These are phyloP conservation scores for Cephus runcator DNA, from an alignment of 2,888 invertebrate genomes.

Conservation along the genomic window DNA sequence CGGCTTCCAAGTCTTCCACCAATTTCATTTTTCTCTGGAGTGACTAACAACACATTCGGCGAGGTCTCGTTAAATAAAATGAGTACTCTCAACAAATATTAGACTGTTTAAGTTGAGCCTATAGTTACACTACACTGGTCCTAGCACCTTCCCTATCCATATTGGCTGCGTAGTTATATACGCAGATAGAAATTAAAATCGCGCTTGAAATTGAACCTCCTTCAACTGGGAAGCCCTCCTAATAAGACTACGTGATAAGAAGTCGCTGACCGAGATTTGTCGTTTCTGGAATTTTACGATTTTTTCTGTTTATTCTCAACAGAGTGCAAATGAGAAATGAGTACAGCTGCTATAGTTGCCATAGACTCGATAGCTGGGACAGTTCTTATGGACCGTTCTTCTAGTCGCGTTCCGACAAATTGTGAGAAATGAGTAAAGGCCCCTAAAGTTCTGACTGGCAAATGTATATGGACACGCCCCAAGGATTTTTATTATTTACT, in stretches of 20 bases:
- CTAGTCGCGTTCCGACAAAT: not conserved
- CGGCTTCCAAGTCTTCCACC: no score
- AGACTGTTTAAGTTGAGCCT: not conserved
- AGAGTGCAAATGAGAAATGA: not conserved
- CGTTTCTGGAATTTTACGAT: slow-evolving; percentile 20
- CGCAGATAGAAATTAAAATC: no score
- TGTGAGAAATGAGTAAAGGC: not conserved
- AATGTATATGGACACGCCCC: no score
- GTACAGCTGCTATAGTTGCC: not conserved
- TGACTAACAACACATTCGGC: no score
- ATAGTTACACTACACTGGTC: not conserved
- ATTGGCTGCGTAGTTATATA: no score
- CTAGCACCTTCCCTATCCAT: not conserved
- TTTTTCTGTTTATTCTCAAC: not conserved
- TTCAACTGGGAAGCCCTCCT: slow-evolving; percentile 13
- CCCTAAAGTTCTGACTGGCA: no score
- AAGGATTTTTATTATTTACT: no score
- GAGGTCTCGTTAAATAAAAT: no score
- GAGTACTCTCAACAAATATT: no score
- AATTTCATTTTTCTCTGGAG: no score
- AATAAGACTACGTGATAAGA: slow-evolving; percentile 29
- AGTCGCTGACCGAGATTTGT: slow-evolving; percentile 21
- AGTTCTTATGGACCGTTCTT: not conserved
- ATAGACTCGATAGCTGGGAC: not conserved
- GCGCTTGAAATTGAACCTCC: not conserved